Evolutionary conservation across 2,888 invertebrate genomes (phyloP).

Genomic region (Galerucella pusilla): DNA sequence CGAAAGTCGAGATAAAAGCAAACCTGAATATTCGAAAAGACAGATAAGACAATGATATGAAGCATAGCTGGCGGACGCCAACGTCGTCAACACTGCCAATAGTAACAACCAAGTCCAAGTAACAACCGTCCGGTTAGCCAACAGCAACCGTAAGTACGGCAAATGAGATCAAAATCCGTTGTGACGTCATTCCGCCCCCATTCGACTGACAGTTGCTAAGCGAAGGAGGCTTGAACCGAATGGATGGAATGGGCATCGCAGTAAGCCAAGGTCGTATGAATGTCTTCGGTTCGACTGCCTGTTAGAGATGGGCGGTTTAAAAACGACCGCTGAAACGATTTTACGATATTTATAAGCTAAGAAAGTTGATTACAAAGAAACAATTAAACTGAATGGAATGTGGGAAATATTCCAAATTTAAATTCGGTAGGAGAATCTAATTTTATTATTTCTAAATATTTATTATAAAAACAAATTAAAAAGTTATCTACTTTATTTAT

Average conservation of each 20-base stretch:
- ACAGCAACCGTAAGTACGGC: slow-evolving; percentile 9
- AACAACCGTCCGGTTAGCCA: slow-evolving; percentile 11
- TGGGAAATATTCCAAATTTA: neutral
- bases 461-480: too few relatives aligned
- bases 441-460: too few relatives aligned
- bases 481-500: too few relatives aligned
- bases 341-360: neutral
- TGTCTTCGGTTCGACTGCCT: slow-evolving; percentile 40
- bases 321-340: neutral
- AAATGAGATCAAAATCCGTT: slow-evolving; percentile 48
- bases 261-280: slow-evolving; percentile 55
- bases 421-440: neutral
- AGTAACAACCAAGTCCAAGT: slow-evolving; percentile 7
- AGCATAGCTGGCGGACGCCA: too few relatives aligned
- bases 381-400: too few relatives aligned
- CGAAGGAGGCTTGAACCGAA: slow-evolving; percentile 42
- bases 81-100: neutral
- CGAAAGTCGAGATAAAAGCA: neutral
- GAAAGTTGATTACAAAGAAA: neutral
- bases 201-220: slow-evolving; percentile 48
- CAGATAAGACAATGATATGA: neutral
- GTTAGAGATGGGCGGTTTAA: slow-evolving; percentile 2
- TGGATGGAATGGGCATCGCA: slow-evolving; percentile 47
- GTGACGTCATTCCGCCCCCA: slow-evolving; percentile 57
- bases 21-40: neutral